These are phyloP conservation scores for Agriopis aurantiaria DNA, from an alignment of 2,888 invertebrate genomes.

Conservation along the genomic window DNA sequence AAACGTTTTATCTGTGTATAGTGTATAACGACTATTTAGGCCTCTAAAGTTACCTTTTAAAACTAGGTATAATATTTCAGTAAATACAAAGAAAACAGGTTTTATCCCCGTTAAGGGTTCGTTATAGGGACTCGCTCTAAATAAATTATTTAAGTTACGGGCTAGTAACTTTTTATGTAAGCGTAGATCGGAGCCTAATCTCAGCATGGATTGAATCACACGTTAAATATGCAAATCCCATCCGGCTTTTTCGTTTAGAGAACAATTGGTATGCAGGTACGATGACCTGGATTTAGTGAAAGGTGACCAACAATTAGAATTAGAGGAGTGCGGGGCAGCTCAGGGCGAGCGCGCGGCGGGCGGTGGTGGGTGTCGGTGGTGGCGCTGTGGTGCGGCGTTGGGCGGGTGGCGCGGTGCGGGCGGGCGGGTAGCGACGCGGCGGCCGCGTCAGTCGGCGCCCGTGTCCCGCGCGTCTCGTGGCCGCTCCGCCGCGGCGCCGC, in stretches of 20 bases:
- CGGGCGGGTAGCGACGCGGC: slow-evolving; percentile 49
- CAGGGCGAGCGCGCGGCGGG: slow-evolving; percentile 49
- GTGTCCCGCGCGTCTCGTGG: slow-evolving; percentile 52
- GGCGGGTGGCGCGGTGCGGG: slow-evolving; percentile 47
- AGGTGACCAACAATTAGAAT: slow-evolving; percentile 81
- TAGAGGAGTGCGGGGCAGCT: slow-evolving; percentile 60
- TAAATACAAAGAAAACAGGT: slow-evolving; percentile 40
- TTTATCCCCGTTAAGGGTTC: slow-evolving; percentile 51
- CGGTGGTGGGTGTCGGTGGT: slow-evolving; percentile 52
- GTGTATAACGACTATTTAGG: slow-evolving; percentile 13
- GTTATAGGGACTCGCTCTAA: slow-evolving; percentile 52
- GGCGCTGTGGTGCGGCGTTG: slow-evolving; percentile 41
- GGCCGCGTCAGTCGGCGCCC: slow-evolving; percentile 51
- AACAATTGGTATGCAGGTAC: slow-evolving; percentile 76
- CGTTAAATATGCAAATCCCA: slow-evolving; percentile 76
- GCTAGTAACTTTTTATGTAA: slow-evolving; percentile 74
- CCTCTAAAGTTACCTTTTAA: background rate
- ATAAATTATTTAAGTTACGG: slow-evolving; percentile 66
- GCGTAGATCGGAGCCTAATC: slow-evolving; percentile 59
- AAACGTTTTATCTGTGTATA: slow-evolving; percentile 13
- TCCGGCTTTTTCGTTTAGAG: slow-evolving; percentile 63
- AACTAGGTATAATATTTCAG: slow-evolving; percentile 10
- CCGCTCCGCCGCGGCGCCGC: slow-evolving; percentile 53
- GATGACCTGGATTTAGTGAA: slow-evolving; percentile 79
- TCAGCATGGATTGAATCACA: slow-evolving; percentile 65